phyloP scores from a whole-genome alignment of 1,140 invertebrate species.

The Teleopsis dalmanni region DNA sequence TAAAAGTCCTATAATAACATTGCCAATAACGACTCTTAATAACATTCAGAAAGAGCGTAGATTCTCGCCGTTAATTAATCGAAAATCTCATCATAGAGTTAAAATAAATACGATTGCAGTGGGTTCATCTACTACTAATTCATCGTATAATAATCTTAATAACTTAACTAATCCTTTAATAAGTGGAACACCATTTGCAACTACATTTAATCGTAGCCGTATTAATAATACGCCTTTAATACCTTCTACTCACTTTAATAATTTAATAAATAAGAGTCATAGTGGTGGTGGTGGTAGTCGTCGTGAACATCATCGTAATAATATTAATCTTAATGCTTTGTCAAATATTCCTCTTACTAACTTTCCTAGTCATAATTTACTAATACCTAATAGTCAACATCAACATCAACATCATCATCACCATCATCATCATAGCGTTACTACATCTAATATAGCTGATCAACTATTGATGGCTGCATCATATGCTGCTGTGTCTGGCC shows the following conservation, averaged over 20 bases:
- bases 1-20: slow-evolving; percentile 25
- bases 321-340: slow-evolving; percentile 6
- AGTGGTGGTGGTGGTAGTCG: slow-evolving; percentile 9
- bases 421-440: slow-evolving; percentile 1
- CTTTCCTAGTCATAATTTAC: slow-evolving; percentile 11
- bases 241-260: slow-evolving; percentile 6
- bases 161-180: neutral
- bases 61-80: neutral
- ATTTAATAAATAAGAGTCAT: neutral
- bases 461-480: slow-evolving; percentile 18
- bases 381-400: slow-evolving; percentile 15
- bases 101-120: slow-evolving; percentile 1
- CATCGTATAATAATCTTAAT: neutral
- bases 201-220: slow-evolving; percentile 5
- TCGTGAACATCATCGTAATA: slow-evolving; percentile 13
- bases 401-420: slow-evolving; percentile 17
- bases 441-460: slow-evolving; percentile 11
- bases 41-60: slow-evolving; percentile 2
- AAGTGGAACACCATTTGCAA: no score
- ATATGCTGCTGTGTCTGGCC: slow-evolving; percentile 10
- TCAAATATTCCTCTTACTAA: slow-evolving; percentile 9
- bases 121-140: neutral
- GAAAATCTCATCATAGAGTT: slow-evolving; percentile 5
- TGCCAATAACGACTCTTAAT: neutral
- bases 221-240: slow-evolving; percentile 29